These are phyloP conservation scores for Gymnogyps californianus DNA, from an alignment of 2,113 vertebrate genomes.

Conservation along the genomic window DNA sequence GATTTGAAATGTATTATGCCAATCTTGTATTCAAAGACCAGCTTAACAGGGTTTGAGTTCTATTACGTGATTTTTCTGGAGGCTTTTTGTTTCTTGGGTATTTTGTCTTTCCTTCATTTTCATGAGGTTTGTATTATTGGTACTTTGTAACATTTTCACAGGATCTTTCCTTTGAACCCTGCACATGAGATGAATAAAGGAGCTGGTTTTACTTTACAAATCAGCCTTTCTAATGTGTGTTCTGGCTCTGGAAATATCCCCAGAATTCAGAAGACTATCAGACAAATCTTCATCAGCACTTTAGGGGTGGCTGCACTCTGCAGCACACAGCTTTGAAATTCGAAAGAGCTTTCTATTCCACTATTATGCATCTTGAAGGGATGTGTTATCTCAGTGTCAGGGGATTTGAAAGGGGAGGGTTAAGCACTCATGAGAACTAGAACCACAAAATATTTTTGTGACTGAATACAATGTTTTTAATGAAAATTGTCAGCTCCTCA, in stretches of 20 bases:
- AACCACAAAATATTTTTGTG: neutral
- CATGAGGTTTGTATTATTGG: constrained; percentile 51
- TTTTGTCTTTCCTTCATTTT: constrained; percentile 32
- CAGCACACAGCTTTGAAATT: constrained; percentile 13
- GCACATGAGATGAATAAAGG: constrained; percentile 7
- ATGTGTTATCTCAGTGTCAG: neutral
- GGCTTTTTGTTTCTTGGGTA: constrained; percentile 23
- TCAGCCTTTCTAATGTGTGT: constrained; percentile 4
- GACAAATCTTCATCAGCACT: constrained; percentile 34
- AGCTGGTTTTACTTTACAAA: constrained; percentile 15
- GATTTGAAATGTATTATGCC: constrained; percentile 45
- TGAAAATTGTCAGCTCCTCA: neutral
- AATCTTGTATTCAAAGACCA: constrained; percentile 57
- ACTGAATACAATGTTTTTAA: neutral
- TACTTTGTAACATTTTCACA: constrained; percentile 29
- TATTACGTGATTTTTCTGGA: neutral
- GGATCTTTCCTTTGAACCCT: constrained; percentile 24
- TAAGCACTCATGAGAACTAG: neutral
- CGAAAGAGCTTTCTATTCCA: neutral
- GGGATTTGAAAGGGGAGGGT: neutral
- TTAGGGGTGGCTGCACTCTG: neutral
- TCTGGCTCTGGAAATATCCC: neutral
- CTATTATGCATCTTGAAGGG: neutral
- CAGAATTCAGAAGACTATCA: constrained; percentile 31
- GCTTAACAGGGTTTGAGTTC: constrained; percentile 6